Evolutionary conservation across 2,113 vertebrate species (phyloP).

Genomic region (Micromys minutus): DNA sequence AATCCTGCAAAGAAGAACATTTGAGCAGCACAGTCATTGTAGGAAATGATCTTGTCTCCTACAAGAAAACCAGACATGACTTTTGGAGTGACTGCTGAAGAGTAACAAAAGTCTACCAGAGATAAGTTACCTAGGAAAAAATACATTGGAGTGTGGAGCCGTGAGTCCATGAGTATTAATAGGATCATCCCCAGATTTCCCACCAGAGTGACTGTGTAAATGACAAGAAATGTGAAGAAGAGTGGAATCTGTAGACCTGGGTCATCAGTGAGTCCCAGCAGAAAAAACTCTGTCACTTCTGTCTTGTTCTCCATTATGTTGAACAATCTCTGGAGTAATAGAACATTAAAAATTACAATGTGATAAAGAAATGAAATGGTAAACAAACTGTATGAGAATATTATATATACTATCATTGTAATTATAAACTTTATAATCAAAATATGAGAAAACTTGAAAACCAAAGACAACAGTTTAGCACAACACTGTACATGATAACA

Average conservation of each 20-base stretch:
- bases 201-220: constrained; percentile 17
- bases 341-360: not conserved
- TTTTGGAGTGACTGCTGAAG: not conserved
- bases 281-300: constrained; percentile 12
- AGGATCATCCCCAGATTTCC: constrained; percentile 33
- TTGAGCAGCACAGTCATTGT: constrained; percentile 30
- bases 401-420: no score
- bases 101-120: constrained; percentile 55
- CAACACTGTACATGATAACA: not conserved
- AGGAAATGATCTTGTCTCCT: constrained; percentile 29
- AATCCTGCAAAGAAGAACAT: constrained; percentile 53
- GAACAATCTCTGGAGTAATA: not conserved
- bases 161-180: not conserved
- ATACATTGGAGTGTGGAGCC: constrained; percentile 58
- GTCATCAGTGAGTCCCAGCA: constrained; percentile 46
- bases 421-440: no score
- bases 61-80: not conserved
- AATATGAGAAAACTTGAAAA: not conserved
- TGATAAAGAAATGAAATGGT: not conserved
- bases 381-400: not conserved
- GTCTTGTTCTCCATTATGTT: constrained; percentile 30
- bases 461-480: not conserved
- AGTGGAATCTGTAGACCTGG: not conserved
- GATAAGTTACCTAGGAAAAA: constrained; percentile 57
- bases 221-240: not conserved